A percentile compares a stretch with the other conserved stretches of the same genome.
phyloP scores from a whole-genome alignment of 2,888 invertebrate species.

The Girardia tigrina region DNA sequence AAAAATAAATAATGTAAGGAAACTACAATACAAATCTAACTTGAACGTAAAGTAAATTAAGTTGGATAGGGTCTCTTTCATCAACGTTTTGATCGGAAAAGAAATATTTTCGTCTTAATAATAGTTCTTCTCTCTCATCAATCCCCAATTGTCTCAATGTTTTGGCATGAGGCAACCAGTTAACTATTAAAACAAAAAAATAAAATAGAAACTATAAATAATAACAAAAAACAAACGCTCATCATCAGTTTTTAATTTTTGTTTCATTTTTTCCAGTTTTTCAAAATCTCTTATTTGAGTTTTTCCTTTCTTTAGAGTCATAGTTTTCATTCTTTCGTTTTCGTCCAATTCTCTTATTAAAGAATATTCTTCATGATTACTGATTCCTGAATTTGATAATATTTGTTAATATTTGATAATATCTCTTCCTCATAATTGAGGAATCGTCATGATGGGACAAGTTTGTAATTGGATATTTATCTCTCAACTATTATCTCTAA shows the following conservation, averaged over 20 bases:
- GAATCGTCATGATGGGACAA: too few species aligned
- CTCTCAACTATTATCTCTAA: too few species aligned
- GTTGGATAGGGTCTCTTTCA: constrained; percentile 72
- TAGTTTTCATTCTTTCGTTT: constrained; percentile 55
- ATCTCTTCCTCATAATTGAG: too few species aligned
- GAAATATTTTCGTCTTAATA: constrained; percentile 84
- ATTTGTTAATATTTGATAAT: too few species aligned
- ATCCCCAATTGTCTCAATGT: constrained; percentile 92
- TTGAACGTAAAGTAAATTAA: constrained; percentile 85
- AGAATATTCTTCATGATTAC: constrained; percentile 96
- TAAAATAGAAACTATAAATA: not conserved
- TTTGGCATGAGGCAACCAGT: constrained; percentile 96
- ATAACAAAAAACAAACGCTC: constrained; percentile 59
- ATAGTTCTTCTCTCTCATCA: constrained; percentile 75
- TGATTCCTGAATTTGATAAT: constrained; percentile 36
- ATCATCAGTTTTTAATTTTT: constrained; percentile 91
- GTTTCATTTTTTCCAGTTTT: constrained; percentile 89
- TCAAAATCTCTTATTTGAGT: constrained; percentile 53
- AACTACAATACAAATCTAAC: too few species aligned
- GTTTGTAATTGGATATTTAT: too few species aligned
- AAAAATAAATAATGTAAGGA: too few species aligned
- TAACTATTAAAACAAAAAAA: constrained; percentile 51
- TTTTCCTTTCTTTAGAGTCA: constrained; percentile 59
- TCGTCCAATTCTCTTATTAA: constrained; percentile 67
- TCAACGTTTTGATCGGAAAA: constrained; percentile 98